Evolutionary conservation across 2,113 vertebrate species (phyloP), one percentile per base, ranked within the genome.

Genomic region (Nycticorax nycticorax): DNA sequence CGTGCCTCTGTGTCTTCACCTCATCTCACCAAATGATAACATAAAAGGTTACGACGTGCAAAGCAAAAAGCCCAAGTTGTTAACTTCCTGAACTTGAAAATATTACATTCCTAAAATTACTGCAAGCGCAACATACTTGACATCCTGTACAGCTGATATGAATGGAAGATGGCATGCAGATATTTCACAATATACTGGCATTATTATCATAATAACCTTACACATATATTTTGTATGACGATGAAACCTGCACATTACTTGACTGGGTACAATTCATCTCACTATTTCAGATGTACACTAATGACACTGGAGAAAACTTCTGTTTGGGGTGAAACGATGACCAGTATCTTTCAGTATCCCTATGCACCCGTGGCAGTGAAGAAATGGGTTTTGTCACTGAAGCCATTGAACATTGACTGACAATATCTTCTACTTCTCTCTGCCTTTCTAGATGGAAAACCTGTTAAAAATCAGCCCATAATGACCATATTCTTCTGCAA

Each of bases 81-180:
- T 98, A 98, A 98, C 98, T 96, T 98, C 92, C 87, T 96, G 96
- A 91, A 97, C 96, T 97, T 97, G 97, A 96, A 96, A 95, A 94
- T 91, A 84, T 48, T 97, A 96, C 59, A 96, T 97, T 96, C 94
- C 88, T 95, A 93, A 96, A 92, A 96, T 80, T 50, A 93, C 47
- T 95, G 93, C 93, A 85, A 89, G 67, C 14, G 27, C 35, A 97
- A 97, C 41, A 63, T 92, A 96, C 93, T 98, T 97, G 95, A 98
- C 97, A 97, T 94, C 77, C 8, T 93, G 91, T 95, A 95, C 73
- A 96, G 97, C 87, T 94, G 84, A 96, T 59, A 50, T 10, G 33
- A 97, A 93, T 93, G 47, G 81, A 77, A 96, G 89, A 97, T 91
- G 88, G 83, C 94, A 97, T 77, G 62, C 59, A 95, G 89, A 96